These are phyloP conservation scores for Parascotia fuliginaria DNA, from an alignment of 2,888 invertebrate species.

Conservation along the genomic window DNA sequence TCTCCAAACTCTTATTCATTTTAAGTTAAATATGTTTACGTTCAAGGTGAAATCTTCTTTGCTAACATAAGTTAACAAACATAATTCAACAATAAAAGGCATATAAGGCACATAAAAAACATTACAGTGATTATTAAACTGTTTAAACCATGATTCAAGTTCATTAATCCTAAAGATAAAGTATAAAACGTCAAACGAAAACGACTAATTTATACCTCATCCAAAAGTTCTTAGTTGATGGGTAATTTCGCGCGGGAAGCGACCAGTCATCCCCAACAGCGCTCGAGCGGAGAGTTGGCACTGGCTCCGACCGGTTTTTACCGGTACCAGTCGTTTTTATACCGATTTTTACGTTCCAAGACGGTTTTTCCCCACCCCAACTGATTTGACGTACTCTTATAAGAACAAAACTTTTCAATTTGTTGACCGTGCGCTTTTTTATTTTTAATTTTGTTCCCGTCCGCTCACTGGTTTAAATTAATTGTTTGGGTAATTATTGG, in stretches of 20 bases:
- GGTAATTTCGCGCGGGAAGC: conserved; percentile 50
- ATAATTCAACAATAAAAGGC: too few species aligned
- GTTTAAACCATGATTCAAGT: background rate
- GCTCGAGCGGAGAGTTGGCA: conserved; percentile 61
- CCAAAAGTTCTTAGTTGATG: conserved; percentile 49
- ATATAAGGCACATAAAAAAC: background rate
- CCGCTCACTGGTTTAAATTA: conserved; percentile 21
- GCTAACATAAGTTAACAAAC: too few species aligned
- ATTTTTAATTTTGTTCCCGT: conserved; percentile 18
- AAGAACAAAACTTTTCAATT: conserved; percentile 28
- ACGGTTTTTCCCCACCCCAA: conserved; percentile 23
- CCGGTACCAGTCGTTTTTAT: conserved; percentile 50
- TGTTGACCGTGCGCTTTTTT: conserved; percentile 16
- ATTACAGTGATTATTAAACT: background rate
- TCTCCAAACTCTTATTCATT: too few species aligned
- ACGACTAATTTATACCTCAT: conserved; percentile 47
- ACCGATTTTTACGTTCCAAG: conserved; percentile 31
- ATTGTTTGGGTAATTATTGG: conserved; percentile 17
- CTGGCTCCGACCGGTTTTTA: conserved; percentile 53
- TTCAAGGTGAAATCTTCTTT: too few species aligned
- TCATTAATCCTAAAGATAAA: background rate
- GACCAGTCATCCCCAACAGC: conserved; percentile 56
- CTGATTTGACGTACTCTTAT: conserved; percentile 46
- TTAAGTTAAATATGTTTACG: too few species aligned
- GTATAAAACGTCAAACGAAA: conserved; percentile 17